Evolutionary conservation across 2,888 invertebrate genomes (phyloP), one percentile per base, ranked within the genome.

Genomic region (Heliconius sara): DNA sequence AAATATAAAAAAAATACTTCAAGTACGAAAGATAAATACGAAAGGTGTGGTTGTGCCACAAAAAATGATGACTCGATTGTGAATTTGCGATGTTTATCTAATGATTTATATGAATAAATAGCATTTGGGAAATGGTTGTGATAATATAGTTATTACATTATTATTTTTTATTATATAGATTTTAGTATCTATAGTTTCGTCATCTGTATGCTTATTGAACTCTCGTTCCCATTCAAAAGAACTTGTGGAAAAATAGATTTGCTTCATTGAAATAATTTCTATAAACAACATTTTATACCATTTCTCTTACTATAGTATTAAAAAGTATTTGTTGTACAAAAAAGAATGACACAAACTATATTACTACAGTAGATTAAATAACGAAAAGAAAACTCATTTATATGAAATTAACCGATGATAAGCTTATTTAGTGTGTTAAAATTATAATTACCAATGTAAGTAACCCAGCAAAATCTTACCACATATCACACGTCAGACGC

Each of bases 401-500:
- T 47, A 47, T 47, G 19, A 52, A 52, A 52, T 52, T 52, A 7
- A 19, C 2, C 19, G 7, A 52, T 6, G 19, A 52, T 60, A 39
- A 34, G n/a, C 57, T n/a, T 72, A 10, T 73, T 60, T 34, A 34
- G 22, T 34, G 57, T 13, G 57, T 73, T n/a, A 60, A 73, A 73
- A 74, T 74, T 47, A 43, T 27, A 65, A 72, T 71, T 74, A 78
- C 57, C 66, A 52, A 71, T 57, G 65, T 72, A 71, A 52, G 52
- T 52, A 19, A 52, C 52, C 2, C 74, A 75, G 34, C 74, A 47
- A 75, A 30, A 30, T 70, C 43, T 68, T 63, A 68, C 72, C 72
- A 57, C 72, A 77, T 68, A 77, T 70, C 77, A 74, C 70, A 63
- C 75, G 77, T 74, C 68, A 77, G 73, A 73, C 66, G 25, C n/a